Base-by-base conservation (phyloP, 1,140 invertebrate species). In the Centruroides vittatus region DNA sequence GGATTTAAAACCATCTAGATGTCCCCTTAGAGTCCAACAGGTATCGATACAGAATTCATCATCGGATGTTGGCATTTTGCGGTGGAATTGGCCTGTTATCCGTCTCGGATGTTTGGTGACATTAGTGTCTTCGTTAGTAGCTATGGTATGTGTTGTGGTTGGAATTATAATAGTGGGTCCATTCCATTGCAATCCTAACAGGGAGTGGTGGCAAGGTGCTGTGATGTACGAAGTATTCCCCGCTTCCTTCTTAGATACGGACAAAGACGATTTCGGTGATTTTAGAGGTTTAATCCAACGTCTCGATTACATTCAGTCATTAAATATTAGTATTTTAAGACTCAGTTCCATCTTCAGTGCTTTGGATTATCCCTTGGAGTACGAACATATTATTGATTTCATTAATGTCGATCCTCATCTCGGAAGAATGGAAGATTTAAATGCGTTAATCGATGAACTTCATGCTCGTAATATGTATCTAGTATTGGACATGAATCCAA, bases 181-280 rank as follows among this genome's bases (percentile, higher is more conserved):
- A 8, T 57, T 10, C n/a, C 46, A 52, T 8, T 64, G 62, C 34
- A 10, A 34, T 13, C 9, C 46, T 4, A 47, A 12, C 5, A 55
- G 47, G 9, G 49, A 84, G 59, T 92, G 88, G 88, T 87, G 86
- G 77, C 84, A 88, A 76, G 85, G 86, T 11, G 81, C 80, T 57
- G 75, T 88, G 3, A 83, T 89, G 67, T 90, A 90, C 69, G 86
- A 90, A 74, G 81, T 91, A 58, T 88, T 88, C 67, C 85, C 86
- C 3, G 84, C 84, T 0, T 86, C 85, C 52, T 90, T 88, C 69
- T 80, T 86, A 70, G 86, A 89, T 68, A 82, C 83, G 0, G 80
- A 84, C 67, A 73, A 58, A 10, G 67, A 69, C 55, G 68, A 67
- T 5, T 66, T 64, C 47, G 68, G 68, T 5, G 68, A 69, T 41